phyloP scores from a whole-genome alignment of 2,113 vertebrate species.

The Bettongia penicillata region DNA sequence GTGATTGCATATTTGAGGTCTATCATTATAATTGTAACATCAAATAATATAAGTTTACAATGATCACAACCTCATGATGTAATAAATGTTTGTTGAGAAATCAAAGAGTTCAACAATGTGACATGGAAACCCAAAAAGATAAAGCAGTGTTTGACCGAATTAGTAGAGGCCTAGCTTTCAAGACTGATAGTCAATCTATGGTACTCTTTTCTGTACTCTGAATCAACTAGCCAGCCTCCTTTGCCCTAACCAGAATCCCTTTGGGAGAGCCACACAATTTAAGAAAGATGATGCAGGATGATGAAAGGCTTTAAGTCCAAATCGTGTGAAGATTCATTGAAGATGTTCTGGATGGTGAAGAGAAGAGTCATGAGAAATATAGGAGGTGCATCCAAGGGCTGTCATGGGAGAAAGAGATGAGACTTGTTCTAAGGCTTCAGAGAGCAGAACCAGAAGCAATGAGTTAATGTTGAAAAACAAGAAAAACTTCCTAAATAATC shows the following conservation, averaged over 20 bases:
- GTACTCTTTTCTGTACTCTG: background rate
- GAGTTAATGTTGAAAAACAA: background rate
- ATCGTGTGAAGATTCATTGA: background rate
- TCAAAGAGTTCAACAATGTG: background rate
- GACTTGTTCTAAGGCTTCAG: background rate
- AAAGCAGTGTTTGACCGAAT: background rate
- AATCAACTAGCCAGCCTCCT: background rate
- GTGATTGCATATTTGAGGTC: background rate
- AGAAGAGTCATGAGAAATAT: background rate
- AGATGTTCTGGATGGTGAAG: background rate
- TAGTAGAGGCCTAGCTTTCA: background rate
- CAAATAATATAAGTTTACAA: too few species aligned
- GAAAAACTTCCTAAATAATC: background rate
- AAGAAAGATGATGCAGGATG: background rate
- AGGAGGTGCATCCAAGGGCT: background rate
- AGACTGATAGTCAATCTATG: background rate
- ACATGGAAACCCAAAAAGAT: background rate
- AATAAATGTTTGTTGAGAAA: background rate
- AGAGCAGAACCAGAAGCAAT: background rate
- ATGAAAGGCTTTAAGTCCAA: background rate
- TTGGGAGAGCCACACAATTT: background rate
- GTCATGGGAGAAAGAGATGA: background rate
- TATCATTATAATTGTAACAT: background rate
- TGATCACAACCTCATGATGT: background rate
- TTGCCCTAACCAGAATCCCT: background rate